Conservation (phyloP, 2,888 invertebrate species). For the Thymelicus sylvestris region DNA sequence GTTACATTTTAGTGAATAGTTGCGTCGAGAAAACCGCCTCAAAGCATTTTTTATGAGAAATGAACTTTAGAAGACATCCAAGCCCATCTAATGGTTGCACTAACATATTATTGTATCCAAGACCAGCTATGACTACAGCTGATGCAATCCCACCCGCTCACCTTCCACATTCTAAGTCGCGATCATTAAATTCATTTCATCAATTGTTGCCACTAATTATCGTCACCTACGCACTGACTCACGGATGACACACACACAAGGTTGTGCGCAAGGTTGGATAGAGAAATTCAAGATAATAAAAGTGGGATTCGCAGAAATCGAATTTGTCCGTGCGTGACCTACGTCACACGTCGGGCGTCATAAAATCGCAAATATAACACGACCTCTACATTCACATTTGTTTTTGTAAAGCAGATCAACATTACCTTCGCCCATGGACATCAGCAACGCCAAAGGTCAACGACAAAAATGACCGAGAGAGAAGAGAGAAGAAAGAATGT, state of each 20-base stretch:
- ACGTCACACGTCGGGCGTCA: background rate
- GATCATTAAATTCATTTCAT: conserved; percentile 18
- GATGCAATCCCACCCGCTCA: conserved; percentile 8
- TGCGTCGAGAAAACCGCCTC: no score
- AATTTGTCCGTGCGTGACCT: background rate
- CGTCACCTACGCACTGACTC: conserved; percentile 14
- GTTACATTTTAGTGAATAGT: no score
- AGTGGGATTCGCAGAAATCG: background rate
- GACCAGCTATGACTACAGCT: background rate
- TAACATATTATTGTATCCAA: no score
- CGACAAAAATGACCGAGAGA: no score
- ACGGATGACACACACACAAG: conserved; percentile 9
- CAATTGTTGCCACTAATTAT: conserved; percentile 18
- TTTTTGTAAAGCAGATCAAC: no score
- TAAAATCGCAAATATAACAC: background rate
- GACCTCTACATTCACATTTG: no score
- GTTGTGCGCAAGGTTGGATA: conserved; percentile 5
- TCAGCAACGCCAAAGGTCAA: no score
- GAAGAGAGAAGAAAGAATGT: no score
- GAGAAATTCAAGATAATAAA: background rate
- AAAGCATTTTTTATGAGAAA: no score
- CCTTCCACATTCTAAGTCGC: conserved; percentile 1
- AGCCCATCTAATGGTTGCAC: no score
- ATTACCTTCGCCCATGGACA: no score
- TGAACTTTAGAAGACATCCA: no score